Conservation (phyloP, 2,113 vertebrate species). For the Myanophis thanlyinensis region DNA sequence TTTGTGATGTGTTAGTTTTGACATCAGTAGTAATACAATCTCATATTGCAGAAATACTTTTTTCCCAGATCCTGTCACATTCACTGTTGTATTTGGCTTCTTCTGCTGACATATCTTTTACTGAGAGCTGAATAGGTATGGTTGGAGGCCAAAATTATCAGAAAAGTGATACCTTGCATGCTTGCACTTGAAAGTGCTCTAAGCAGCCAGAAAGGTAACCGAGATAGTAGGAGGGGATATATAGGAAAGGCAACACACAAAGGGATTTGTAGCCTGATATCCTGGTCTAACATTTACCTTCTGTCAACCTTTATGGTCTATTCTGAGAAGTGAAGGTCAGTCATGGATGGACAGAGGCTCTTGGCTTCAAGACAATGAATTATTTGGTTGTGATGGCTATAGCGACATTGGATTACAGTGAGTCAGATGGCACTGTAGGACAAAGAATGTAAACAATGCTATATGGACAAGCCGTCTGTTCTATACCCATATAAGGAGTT, state of each 20-base stretch:
- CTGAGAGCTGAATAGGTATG: slow-evolving; percentile 48
- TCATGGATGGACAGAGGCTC: slow-evolving; percentile 81
- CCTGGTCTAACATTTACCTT: slow-evolving; percentile 87
- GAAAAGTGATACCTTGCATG: slow-evolving; percentile 78
- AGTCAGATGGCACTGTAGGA: slow-evolving; percentile 71
- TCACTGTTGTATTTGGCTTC: slow-evolving; percentile 57
- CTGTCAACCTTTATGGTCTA: slow-evolving; percentile 70
- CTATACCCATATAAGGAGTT: too few relatives aligned
- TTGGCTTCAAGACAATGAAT: slow-evolving; percentile 73
- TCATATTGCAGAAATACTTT: slow-evolving; percentile 32
- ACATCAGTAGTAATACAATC: slow-evolving; percentile 53
- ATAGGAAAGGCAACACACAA: slow-evolving; percentile 72
- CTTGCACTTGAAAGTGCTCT: slow-evolving; percentile 78
- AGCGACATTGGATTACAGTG: slow-evolving; percentile 81
- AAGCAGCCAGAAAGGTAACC: slow-evolving; percentile 65
- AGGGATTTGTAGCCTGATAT: slow-evolving; percentile 82
- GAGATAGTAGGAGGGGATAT: slow-evolving; percentile 53
- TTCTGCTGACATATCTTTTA: slow-evolving; percentile 50
- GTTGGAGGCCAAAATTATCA: slow-evolving; percentile 48
- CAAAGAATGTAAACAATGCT: slow-evolving; percentile 72
- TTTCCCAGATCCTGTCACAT: slow-evolving; percentile 22
- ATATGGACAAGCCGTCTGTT: slow-evolving; percentile 60
- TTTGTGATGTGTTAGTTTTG: slow-evolving; percentile 49
- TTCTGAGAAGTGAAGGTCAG: slow-evolving; percentile 84
- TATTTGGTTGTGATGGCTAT: slow-evolving; percentile 87